These are phyloP conservation scores for Crepidodera aurea DNA, from an alignment of 2,888 invertebrate species.

Conservation along the genomic window DNA sequence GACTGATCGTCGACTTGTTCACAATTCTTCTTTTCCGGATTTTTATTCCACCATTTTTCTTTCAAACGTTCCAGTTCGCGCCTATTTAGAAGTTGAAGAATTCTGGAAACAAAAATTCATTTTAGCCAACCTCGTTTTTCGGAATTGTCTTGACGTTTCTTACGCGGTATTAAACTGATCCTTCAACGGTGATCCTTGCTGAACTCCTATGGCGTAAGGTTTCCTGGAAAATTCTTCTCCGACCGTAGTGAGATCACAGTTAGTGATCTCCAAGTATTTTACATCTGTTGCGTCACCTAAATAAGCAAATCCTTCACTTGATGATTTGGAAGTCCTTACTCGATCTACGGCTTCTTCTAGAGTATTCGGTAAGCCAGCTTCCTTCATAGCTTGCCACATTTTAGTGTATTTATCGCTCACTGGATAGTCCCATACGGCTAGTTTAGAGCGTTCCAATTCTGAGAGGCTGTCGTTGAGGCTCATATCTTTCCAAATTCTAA, in stretches of 20 bases:
- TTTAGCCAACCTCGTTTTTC: no score
- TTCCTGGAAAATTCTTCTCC: slow-evolving; percentile 98
- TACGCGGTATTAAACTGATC: slow-evolving; percentile 96
- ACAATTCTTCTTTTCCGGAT: slow-evolving; percentile 76
- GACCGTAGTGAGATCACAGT: slow-evolving; percentile 89
- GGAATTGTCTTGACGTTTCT: no score
- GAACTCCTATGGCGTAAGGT: slow-evolving; percentile 96
- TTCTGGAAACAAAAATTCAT: slow-evolving; percentile 69
- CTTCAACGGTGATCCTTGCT: slow-evolving; percentile 92
- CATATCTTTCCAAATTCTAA: slow-evolving; percentile 97
- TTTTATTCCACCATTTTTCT: slow-evolving; percentile 96
- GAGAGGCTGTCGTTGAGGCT: slow-evolving; percentile 92
- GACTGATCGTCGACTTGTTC: slow-evolving; percentile 91
- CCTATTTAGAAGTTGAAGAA: slow-evolving; percentile 91
- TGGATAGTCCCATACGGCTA: slow-evolving; percentile 99
- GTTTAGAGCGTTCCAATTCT: slow-evolving; percentile 87
- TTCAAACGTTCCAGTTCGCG: slow-evolving; percentile 92
- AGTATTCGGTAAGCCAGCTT: slow-evolving; percentile 80
- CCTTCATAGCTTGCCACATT: slow-evolving; percentile 96
- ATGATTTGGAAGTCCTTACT: slow-evolving; percentile 72
- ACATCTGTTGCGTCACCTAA: slow-evolving; percentile 90
- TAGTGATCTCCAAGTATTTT: slow-evolving; percentile 75
- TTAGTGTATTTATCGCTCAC: slow-evolving; percentile 98
- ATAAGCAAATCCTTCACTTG: slow-evolving; percentile 68
- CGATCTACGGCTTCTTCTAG: slow-evolving; percentile 81